Percentiles rank a stretch among this genome's conserved stretches.
Evolutionary conservation across 1,140 invertebrate species (phyloP).

Genomic region (Ladona fulva): DNA sequence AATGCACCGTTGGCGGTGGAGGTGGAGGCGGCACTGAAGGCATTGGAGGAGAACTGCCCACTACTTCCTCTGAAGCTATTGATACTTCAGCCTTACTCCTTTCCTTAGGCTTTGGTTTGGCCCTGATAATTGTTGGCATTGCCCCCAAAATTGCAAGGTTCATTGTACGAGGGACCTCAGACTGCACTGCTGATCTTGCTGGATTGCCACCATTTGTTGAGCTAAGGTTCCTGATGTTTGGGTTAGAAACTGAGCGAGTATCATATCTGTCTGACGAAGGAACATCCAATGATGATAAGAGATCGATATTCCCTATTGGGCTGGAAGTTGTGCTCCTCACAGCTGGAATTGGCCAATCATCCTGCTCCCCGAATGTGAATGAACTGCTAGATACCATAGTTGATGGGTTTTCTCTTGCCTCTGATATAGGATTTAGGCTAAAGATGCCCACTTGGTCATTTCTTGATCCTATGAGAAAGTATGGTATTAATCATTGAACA

Average conservation of each 20-base stretch:
- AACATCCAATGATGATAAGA: no score
- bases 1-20: slow-evolving; percentile 44
- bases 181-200: neutral
- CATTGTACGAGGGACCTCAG: neutral
- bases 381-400: neutral
- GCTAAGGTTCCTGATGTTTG: neutral
- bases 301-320: no score
- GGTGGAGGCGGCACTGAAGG: slow-evolving; percentile 62
- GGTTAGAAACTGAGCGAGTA: neutral
- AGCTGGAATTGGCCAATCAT: neutral
- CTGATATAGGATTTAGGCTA: no score
- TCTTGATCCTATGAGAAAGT: no score
- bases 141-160: neutral
- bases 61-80: neutral
- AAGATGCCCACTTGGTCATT: no score
- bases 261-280: neutral
- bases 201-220: neutral
- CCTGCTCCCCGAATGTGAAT: neutral
- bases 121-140: slow-evolving; percentile 58
- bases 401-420: no score
- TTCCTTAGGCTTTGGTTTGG: slow-evolving; percentile 27
- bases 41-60: slow-evolving; percentile 58
- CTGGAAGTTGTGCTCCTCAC: no score
- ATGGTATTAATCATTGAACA: no score
- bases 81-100: neutral